Evolutionary conservation across 1,140 invertebrate genomes (phyloP), one percentile per base, ranked within the genome.

Genomic region (Calephelis virginiensis): DNA sequence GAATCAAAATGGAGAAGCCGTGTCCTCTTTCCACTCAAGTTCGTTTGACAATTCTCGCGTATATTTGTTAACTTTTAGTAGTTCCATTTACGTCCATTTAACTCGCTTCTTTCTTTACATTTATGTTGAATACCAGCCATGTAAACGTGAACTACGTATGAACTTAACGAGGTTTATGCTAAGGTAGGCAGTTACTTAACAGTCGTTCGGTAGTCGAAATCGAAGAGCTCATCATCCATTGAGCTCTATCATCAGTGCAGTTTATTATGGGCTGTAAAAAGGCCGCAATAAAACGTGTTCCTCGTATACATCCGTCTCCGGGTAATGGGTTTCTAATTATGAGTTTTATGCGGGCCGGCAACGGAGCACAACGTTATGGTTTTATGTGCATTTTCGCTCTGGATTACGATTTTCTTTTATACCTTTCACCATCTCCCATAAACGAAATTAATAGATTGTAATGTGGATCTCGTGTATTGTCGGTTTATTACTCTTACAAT

Each of bases 291-390:
- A 50, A 50, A 13, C 14, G 49, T 50, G 13, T 50, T 50, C 14
- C 49, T 50, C 49, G 49, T 50, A 14, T 50, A 13, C 49, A n/a
- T 17, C 13, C 49, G 49, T 14, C 13, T 17, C 13, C 47, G 47
- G 49, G 14, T 50, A 50, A 50, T 53, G 50, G 50, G 9, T 53
- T 53, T 53, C 50, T 53, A 53, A 53, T 53, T 53, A 53, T 53
- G 50, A 53, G 50, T 53, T 53, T 53, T 53, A 53, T 53, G 49
- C 49, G 49, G 49, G 48, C 13, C 49, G 47, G 49, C 17, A 17
- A 53, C 49, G 3, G 48, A 50, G 14, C 48, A 17, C 8, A 43
- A 7, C 50, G 17, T 37, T 56, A 56, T 56, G 50, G 50, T 11
- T 56, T 53, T 56, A 56, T 56, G 50, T 56, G 14, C 17, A 28